Evolutionary conservation across 2,797 vertebrate species (phyloP).

Genomic region (Myiotriccus ornatus): DNA sequence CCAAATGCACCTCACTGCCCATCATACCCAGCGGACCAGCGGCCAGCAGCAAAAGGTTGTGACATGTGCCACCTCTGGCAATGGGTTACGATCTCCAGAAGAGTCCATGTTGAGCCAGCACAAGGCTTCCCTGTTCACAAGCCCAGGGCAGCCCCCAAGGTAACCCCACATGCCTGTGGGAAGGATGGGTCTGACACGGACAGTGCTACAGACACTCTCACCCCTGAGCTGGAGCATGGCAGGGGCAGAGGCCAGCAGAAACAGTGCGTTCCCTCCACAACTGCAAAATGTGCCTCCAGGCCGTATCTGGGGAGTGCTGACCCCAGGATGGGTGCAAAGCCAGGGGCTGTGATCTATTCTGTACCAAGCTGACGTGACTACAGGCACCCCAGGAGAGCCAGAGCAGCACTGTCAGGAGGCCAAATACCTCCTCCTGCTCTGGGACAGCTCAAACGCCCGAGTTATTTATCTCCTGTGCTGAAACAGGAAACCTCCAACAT

Average conservation of each 20-base stretch:
- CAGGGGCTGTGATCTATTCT: background rate
- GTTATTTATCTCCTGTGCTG: slow-evolving; percentile 5
- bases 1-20: background rate
- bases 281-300: fast-evolving
- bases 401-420: background rate
- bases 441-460: background rate
- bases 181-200: fast-evolving
- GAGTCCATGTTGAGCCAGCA: background rate
- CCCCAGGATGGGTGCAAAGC: background rate
- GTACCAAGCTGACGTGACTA: background rate
- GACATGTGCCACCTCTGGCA: background rate
- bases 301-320: background rate
- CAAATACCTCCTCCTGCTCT: background rate
- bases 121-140: background rate
- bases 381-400: background rate
- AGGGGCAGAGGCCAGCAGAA: background rate
- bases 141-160: background rate
- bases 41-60: background rate
- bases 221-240: fast-evolving
- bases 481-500: slow-evolving; percentile 48
- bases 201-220: fast-evolving
- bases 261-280: background rate
- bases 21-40: fast-evolving
- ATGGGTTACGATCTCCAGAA: background rate
- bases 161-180: fast-evolving